Evolutionary conservation across 2,888 invertebrate genomes (phyloP).

Genomic region (Nysson spinosus): DNA sequence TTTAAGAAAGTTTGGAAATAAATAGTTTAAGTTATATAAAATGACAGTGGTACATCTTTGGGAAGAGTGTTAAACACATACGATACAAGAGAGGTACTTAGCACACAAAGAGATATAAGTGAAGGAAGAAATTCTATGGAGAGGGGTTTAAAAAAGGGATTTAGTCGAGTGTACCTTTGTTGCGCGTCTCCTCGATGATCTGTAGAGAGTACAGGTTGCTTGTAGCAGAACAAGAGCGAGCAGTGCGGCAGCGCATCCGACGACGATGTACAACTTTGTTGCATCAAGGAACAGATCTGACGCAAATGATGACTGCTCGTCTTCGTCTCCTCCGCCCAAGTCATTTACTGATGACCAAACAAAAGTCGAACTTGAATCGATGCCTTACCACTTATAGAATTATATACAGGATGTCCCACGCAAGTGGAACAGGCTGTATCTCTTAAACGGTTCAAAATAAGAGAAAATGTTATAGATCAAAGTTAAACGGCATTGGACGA

Average conservation of each 20-base stretch:
- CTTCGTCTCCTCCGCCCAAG: constrained; percentile 60
- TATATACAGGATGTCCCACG: too few species aligned
- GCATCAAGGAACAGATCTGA: constrained; percentile 82
- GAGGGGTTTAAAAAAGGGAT: constrained; percentile 1
- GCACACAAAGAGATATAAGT: too few species aligned
- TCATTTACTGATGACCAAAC: constrained; percentile 78
- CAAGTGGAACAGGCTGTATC: too few species aligned
- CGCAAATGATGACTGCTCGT: constrained; percentile 46
- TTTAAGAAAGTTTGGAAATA: too few species aligned
- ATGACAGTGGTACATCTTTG: too few species aligned
- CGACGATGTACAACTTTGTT: constrained; percentile 88
- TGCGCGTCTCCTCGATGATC: constrained; percentile 80
- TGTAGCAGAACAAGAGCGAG: constrained; percentile 89
- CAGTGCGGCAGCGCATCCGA: constrained; percentile 89
- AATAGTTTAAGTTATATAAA: too few species aligned
- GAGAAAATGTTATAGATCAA: too few species aligned
- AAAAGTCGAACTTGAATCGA: constrained; percentile 19
- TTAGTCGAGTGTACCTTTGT: constrained; percentile 82
- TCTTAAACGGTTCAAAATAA: too few species aligned
- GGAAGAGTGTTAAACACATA: too few species aligned
- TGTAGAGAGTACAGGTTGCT: constrained; percentile 89
- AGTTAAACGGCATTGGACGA: too few species aligned
- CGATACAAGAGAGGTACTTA: not conserved
- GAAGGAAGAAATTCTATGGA: constrained; percentile 16
- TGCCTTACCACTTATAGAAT: constrained; percentile 23